Conservation (phyloP, 2,888 invertebrate species). For the Empis livida region DNA sequence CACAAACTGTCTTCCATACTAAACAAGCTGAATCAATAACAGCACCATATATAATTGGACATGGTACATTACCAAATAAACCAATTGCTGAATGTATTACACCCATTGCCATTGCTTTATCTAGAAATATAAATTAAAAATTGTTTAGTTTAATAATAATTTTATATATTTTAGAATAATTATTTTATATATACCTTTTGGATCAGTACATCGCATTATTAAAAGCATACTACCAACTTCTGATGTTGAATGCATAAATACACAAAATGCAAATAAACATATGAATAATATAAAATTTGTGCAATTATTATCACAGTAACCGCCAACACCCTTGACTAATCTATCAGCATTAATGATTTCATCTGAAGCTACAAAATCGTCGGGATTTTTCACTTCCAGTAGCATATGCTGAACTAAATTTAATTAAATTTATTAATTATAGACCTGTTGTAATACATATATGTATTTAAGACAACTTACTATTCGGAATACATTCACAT, state of each 20-base stretch:
- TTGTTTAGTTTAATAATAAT: too few species aligned
- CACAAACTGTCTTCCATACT: constrained; percentile 72
- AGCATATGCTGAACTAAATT: background rate
- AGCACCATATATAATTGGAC: constrained; percentile 87
- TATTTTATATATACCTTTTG: constrained; percentile 42
- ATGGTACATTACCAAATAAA: constrained; percentile 86
- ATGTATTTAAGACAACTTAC: too few species aligned
- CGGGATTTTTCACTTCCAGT: too few species aligned
- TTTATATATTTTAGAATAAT: too few species aligned
- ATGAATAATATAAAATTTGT: constrained; percentile 68
- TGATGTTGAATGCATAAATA: constrained; percentile 84
- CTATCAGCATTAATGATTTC: background rate
- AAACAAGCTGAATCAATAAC: constrained; percentile 86
- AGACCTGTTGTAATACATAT: constrained; percentile 3
- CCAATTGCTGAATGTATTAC: constrained; percentile 89
- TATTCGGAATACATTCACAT: constrained; percentile 39
- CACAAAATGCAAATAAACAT: constrained; percentile 70
- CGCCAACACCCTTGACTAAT: constrained; percentile 47
- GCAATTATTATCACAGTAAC: constrained; percentile 71
- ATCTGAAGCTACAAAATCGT: background rate
- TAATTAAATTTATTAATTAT: background rate
- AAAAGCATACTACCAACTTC: constrained; percentile 86
- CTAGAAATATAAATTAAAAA: constrained; percentile 33
- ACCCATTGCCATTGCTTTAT: constrained; percentile 90
- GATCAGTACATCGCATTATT: constrained; percentile 82